phyloP scores from a whole-genome alignment of 2,888 invertebrate genomes.

The Drosophila sordidapex region DNA sequence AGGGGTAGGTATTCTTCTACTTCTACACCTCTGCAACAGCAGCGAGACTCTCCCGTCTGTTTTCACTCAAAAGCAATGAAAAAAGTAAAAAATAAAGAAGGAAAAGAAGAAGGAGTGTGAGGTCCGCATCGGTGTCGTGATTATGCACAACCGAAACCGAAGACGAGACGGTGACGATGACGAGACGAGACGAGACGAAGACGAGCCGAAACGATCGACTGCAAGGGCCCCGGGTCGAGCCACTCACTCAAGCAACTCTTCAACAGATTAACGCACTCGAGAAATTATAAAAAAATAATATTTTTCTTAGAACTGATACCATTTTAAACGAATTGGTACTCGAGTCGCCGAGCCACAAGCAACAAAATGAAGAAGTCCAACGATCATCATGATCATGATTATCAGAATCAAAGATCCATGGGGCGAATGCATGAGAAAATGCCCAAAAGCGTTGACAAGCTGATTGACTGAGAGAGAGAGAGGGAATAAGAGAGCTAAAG shows the following conservation, averaged over 20 bases:
- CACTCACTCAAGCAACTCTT: slow-evolving; percentile 61
- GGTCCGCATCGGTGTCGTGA: slow-evolving; percentile 61
- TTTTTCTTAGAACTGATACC: slow-evolving; percentile 84
- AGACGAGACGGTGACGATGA: neutral
- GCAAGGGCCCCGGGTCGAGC: slow-evolving; percentile 41
- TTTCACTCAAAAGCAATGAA: slow-evolving; percentile 41
- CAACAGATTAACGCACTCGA: slow-evolving; percentile 83
- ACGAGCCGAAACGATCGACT: slow-evolving; percentile 24
- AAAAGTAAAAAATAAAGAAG: neutral
- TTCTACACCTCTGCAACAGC: neutral
- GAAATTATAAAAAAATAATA: slow-evolving; percentile 83
- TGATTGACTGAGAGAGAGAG: slow-evolving; percentile 24
- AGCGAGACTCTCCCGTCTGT: slow-evolving; percentile 31
- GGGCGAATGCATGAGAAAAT: slow-evolving; percentile 52
- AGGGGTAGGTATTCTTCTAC: slow-evolving; percentile 17
- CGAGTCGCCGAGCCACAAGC: slow-evolving; percentile 42
- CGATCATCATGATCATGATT: slow-evolving; percentile 36
- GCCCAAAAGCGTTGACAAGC: slow-evolving; percentile 41
- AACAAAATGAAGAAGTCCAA: slow-evolving; percentile 70
- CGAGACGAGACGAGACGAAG: neutral
- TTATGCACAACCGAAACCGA: slow-evolving; percentile 62
- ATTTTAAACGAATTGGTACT: slow-evolving; percentile 84
- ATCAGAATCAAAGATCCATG: slow-evolving; percentile 13
- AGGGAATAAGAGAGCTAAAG: neutral
- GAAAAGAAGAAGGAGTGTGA: slow-evolving; percentile 8